A percentile compares a stretch with the other conserved stretches of the same genome.
phyloP scores from a whole-genome alignment of 37 sponge, comb jelly and placozoan species.

The Oopsacas minuta region DNA sequence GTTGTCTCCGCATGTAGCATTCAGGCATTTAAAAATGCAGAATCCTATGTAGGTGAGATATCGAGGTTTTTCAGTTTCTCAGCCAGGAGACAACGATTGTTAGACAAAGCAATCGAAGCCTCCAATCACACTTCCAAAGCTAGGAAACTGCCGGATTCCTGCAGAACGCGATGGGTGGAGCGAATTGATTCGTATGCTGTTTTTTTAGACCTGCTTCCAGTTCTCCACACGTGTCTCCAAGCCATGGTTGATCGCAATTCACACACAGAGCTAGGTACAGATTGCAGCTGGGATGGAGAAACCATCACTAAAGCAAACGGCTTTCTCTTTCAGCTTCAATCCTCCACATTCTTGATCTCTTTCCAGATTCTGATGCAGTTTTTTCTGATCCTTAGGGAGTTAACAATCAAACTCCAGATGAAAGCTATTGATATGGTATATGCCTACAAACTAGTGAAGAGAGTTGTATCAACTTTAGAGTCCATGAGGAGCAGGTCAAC shows the following conservation, averaged over 20 bases:
- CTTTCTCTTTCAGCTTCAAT: slow-evolving; percentile 37
- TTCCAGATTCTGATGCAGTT: slow-evolving; percentile 39
- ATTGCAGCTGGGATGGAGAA: slow-evolving; percentile 52
- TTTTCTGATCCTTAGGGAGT: slow-evolving; percentile 15
- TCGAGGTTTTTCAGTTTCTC: too few species aligned
- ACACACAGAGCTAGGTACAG: slow-evolving; percentile 16
- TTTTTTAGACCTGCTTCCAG: slow-evolving; percentile 30
- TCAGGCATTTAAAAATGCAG: too few species aligned
- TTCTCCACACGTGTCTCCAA: slow-evolving; percentile 24
- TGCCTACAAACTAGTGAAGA: too few species aligned
- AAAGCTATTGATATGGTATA: slow-evolving; percentile 25
- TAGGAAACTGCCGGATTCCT: too few species aligned
- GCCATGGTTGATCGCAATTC: slow-evolving; percentile 18
- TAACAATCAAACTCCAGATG: slow-evolving; percentile 38
- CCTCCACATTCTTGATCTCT: slow-evolving; percentile 30
- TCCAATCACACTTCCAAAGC: too few species aligned
- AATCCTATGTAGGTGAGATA: too few species aligned
- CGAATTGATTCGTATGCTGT: slow-evolving; percentile 35
- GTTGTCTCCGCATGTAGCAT: too few species aligned
- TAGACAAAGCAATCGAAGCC: too few species aligned
- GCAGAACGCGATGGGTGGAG: too few species aligned
- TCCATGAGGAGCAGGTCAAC: too few species aligned
- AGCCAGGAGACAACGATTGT: too few species aligned
- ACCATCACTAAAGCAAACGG: slow-evolving; percentile 35
- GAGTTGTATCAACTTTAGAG: too few species aligned